These are phyloP conservation scores for Mustela lutreola DNA, from an alignment of 2,113 vertebrate species.

Conservation along the genomic window DNA sequence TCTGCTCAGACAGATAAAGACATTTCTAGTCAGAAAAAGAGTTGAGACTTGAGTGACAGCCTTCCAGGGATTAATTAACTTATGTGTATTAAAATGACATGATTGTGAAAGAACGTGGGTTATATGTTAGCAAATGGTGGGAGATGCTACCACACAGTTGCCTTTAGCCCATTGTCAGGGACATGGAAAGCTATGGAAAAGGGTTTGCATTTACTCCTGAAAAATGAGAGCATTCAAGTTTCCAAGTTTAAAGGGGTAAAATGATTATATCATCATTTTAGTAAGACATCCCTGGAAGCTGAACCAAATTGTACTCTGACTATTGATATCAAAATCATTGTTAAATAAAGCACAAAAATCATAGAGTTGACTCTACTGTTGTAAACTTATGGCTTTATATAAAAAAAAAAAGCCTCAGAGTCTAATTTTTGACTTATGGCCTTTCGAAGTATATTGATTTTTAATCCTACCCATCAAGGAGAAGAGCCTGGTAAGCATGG, in stretches of 20 bases:
- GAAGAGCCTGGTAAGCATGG: not conserved
- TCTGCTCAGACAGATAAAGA: constrained; percentile 22
- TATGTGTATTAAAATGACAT: not conserved
- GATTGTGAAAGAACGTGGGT: not conserved
- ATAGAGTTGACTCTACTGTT: not conserved
- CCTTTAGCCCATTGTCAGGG: not conserved
- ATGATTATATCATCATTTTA: constrained; percentile 40
- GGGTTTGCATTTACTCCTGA: not conserved
- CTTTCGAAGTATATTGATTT: constrained; percentile 12
- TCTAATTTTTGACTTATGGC: not conserved
- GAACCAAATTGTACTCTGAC: not conserved
- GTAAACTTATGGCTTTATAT: not conserved
- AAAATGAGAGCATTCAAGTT: not conserved
- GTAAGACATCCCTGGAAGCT: not conserved
- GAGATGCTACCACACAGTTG: not conserved
- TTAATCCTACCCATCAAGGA: not conserved
- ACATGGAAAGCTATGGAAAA: not conserved
- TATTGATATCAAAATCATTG: not conserved
- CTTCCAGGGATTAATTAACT: not conserved
- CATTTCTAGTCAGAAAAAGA: not conserved
- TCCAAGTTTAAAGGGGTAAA: not conserved
- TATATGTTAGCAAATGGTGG: not conserved
- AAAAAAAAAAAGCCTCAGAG: not conserved
- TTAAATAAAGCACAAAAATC: constrained; percentile 1
- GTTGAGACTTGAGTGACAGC: not conserved